These are phyloP conservation scores for Pangasius macronema DNA, from an alignment of 2,797 vertebrate genomes.

Conservation along the genomic window DNA sequence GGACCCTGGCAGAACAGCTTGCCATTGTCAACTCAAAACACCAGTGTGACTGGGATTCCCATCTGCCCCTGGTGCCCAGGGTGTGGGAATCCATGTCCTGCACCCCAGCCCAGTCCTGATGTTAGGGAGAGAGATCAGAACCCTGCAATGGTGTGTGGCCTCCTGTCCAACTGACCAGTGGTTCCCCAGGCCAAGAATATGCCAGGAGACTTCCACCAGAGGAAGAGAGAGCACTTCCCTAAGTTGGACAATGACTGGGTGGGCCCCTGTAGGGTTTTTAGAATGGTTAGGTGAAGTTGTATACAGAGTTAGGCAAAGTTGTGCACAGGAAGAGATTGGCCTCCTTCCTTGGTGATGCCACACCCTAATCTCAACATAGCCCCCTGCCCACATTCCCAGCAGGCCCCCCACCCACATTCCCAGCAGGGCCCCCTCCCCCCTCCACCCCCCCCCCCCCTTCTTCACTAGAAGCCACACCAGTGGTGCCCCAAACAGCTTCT, in stretches of 20 bases:
- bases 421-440: no score
- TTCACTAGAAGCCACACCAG: no score
- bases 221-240: conserved; percentile 8
- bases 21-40: neutral
- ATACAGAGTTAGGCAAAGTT: neutral
- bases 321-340: no score
- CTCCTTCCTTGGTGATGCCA: no score
- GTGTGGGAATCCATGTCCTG: neutral
- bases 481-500: neutral
- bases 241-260: conserved; percentile 25
- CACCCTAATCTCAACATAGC: no score
- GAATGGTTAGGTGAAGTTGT: conserved; percentile 29
- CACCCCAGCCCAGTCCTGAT: neutral
- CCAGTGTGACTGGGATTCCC: neutral
- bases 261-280: conserved; percentile 5
- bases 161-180: neutral
- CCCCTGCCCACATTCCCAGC: no score
- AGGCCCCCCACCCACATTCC: no score
- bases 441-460: no score
- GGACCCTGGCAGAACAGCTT: neutral
- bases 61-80: neutral
- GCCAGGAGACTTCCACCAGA: neutral
- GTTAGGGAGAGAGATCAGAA: neutral
- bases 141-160: neutral
- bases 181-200: neutral